These are phyloP conservation scores for Leptobrachium leishanense DNA, from an alignment of 2,113 vertebrate genomes.

Conservation along the genomic window DNA sequence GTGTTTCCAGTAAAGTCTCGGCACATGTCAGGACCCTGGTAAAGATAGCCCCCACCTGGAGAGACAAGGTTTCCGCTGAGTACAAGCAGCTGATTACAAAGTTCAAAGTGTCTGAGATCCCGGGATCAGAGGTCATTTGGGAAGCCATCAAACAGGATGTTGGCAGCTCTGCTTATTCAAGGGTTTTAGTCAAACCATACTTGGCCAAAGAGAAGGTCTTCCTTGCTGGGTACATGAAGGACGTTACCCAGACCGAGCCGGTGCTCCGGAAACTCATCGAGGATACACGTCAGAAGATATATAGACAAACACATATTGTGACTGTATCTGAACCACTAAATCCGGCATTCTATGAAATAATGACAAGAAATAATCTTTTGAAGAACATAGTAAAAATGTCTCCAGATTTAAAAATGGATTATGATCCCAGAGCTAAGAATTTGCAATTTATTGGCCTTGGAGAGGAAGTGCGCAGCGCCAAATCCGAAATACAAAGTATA, in stretches of 20 bases:
- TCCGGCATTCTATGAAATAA: slow-evolving; percentile 62
- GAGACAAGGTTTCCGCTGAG: slow-evolving; percentile 50
- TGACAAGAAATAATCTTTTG: slow-evolving; percentile 60
- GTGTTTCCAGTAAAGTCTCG: slow-evolving; percentile 63
- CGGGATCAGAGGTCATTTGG: slow-evolving; percentile 65
- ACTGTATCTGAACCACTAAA: slow-evolving; percentile 56
- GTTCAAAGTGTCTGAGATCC: slow-evolving; percentile 61
- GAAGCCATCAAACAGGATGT: slow-evolving; percentile 59
- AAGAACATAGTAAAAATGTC: slow-evolving; percentile 51
- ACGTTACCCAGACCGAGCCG: slow-evolving; percentile 58
- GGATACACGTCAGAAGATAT: slow-evolving; percentile 54
- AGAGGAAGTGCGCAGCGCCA: slow-evolving; percentile 68
- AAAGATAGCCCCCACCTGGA: slow-evolving; percentile 69
- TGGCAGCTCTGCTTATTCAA: slow-evolving; percentile 38
- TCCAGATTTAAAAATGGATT: slow-evolving; percentile 66
- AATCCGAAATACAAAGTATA: slow-evolving; percentile 63
- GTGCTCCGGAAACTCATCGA: slow-evolving; percentile 54
- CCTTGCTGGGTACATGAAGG: slow-evolving; percentile 68
- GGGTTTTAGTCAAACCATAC: slow-evolving; percentile 62
- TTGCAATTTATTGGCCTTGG: slow-evolving; percentile 69
- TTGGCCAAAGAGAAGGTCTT: slow-evolving; percentile 52
- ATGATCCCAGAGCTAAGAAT: slow-evolving; percentile 45
- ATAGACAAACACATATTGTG: slow-evolving; percentile 62
- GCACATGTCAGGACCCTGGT: slow-evolving; percentile 60
- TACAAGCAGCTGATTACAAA: slow-evolving; percentile 64